Percentiles rank a stretch among this genome's conserved stretches.
Conservation (phyloP, 2,113 vertebrate species). For the Urocolius indicus region DNA sequence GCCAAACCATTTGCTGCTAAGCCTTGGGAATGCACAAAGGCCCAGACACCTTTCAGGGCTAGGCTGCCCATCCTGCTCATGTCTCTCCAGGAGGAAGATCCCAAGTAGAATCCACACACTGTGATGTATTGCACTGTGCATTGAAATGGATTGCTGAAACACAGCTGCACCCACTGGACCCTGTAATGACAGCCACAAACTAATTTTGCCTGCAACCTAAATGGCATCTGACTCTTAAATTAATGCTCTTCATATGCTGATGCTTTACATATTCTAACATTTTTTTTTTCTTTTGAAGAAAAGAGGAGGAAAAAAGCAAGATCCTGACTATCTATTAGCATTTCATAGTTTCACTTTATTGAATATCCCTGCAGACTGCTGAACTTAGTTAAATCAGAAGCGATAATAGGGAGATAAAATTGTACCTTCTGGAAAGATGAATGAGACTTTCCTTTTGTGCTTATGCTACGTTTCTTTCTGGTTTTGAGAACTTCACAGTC, state of each 20-base stretch:
- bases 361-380: not conserved
- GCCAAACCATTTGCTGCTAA: not conserved
- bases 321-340: not conserved
- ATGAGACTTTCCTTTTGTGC: not conserved
- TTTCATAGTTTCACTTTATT: not conserved
- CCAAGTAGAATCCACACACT: not conserved
- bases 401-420: not conserved
- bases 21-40: not conserved
- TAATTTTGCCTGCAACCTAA: not conserved
- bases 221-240: slow-evolving; percentile 2
- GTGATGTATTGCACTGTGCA: not conserved
- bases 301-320: rapidly evolving
- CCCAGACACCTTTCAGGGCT: not conserved
- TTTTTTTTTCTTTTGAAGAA: not conserved
- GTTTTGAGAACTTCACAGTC: not conserved
- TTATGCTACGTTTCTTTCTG: not conserved
- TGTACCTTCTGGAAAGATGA: not conserved
- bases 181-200: slow-evolving; percentile 5
- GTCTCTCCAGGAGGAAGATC: not conserved
- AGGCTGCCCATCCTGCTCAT: not conserved
- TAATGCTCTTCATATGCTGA: not conserved
- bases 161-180: slow-evolving; percentile 13
- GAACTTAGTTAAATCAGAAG: not conserved
- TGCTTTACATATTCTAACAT: not conserved
- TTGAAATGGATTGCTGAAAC: not conserved